Evolutionary conservation across 2,888 invertebrate genomes (phyloP).

Genomic region (Scaeva pyrastri): DNA sequence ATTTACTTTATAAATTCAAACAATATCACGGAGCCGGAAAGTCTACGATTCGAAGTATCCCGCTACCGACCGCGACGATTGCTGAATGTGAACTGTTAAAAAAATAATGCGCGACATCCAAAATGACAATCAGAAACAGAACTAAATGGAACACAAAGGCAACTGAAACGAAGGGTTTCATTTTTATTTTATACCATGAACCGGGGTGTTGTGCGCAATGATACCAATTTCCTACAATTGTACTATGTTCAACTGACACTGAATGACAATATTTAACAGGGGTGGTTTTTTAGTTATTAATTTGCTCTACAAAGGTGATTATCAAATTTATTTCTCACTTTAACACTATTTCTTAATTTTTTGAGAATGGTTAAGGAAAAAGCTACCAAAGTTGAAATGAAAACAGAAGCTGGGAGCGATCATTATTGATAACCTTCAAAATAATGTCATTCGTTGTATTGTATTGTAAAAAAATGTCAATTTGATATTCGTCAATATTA

Average conservation of each 20-base stretch:
- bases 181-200: neutral
- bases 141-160: conserved; percentile 6
- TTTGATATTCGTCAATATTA: no score
- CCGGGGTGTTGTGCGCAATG: neutral
- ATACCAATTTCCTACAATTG: neutral
- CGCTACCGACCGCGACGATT: conserved; percentile 60
- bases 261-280: no score
- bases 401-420: no score
- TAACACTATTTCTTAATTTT: no score
- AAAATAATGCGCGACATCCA: conserved; percentile 14
- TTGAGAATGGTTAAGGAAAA: no score
- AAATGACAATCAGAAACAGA: conserved; percentile 31
- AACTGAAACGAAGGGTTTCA: neutral
- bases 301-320: no score
- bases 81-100: conserved; percentile 33
- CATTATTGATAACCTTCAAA: no score
- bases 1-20: conserved; percentile 32
- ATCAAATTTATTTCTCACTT: no score
- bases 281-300: no score
- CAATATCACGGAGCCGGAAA: conserved; percentile 28
- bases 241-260: neutral
- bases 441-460: no score
- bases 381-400: no score
- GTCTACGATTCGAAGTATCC: conserved; percentile 36
- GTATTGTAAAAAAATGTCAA: no score